Evolutionary conservation across 2,888 invertebrate species (phyloP).

Genomic region (Limnephilus marmoratus): DNA sequence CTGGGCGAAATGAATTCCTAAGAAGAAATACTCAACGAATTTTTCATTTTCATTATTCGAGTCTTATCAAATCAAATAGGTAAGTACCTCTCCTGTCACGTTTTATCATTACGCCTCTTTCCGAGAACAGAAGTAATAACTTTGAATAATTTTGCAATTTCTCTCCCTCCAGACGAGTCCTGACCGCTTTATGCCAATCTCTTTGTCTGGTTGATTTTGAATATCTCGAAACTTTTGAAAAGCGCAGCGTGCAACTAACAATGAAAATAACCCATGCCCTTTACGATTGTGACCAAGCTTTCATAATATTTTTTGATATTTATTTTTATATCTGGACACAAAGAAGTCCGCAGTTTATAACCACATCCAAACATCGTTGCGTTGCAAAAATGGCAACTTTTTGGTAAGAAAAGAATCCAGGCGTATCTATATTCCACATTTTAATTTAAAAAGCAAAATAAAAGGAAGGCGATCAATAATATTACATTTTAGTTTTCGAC

Average conservation of each 20-base stretch:
- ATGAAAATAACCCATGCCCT: neutral
- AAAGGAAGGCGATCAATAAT: no score
- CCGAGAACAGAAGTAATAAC: neutral
- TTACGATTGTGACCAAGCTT: neutral
- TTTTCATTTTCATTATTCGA: neutral
- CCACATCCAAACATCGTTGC: no score
- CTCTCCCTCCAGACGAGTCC: neutral
- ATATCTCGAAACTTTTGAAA: neutral
- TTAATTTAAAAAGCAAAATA: no score
- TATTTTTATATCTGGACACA: neutral
- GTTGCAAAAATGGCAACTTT: no score
- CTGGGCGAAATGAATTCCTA: neutral
- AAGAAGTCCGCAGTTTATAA: no score
- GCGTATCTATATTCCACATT: no score
- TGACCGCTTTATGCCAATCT: neutral
- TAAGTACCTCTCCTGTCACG: neutral
- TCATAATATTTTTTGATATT: neutral
- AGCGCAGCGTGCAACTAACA: neutral
- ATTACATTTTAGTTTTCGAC: no score
- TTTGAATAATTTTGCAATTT: neutral
- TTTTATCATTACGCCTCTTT: neutral
- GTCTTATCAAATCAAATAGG: neutral
- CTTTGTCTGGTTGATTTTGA: neutral
- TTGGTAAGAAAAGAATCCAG: no score
- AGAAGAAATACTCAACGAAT: neutral